phyloP scores from a whole-genome alignment of 2,888 invertebrate genomes.

The Galerucella nymphaeae region DNA sequence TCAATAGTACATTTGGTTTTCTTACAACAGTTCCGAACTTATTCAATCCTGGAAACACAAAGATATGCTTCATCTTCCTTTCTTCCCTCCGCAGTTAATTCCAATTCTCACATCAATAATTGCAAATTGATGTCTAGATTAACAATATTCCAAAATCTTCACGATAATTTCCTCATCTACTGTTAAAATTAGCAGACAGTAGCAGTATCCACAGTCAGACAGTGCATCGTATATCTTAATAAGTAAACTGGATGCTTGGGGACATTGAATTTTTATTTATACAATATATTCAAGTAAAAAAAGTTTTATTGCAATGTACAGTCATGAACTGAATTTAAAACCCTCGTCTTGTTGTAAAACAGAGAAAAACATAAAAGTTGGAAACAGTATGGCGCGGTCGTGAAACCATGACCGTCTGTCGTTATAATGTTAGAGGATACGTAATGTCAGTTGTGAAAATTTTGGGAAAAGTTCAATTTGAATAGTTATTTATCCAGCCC shows the following conservation, averaged over 20 bases:
- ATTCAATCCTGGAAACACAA: no score
- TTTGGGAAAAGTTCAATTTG: not conserved
- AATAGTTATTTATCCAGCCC: not conserved
- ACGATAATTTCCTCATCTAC: no score
- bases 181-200: no score
- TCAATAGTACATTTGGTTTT: no score
- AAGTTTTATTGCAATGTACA: not conserved
- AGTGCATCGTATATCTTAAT: not conserved
- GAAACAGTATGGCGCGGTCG: not conserved
- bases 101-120: no score
- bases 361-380: slow-evolving; percentile 17
- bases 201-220: no score
- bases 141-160: no score
- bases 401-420: not conserved
- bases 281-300: slow-evolving; percentile 16
- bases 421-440: not conserved
- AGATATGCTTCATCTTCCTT: no score
- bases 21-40: no score
- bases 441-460: not conserved
- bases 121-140: no score
- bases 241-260: slow-evolving; percentile 12
- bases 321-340: slow-evolving; percentile 27
- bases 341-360: slow-evolving; percentile 11
- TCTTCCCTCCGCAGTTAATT: no score
- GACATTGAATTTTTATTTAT: slow-evolving; percentile 23